Percentiles rank a stretch among this genome's conserved stretches.
phyloP scores from a whole-genome alignment of 2,797 vertebrate genomes.

The Tarsius wallacei region DNA sequence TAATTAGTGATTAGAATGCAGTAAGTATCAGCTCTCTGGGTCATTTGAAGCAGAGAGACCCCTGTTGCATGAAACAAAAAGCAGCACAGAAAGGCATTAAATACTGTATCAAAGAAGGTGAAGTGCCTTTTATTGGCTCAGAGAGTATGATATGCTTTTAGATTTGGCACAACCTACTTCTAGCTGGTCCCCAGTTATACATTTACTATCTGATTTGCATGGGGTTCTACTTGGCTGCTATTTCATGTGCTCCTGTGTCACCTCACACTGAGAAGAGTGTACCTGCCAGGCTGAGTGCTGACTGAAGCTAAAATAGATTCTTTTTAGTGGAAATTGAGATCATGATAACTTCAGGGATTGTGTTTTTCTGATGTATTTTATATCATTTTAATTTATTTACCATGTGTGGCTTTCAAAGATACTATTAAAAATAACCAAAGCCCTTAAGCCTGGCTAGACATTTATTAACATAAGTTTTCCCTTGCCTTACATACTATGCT shows the following conservation, averaged over 20 bases:
- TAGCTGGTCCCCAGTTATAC: not conserved
- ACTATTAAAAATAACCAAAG: constrained; percentile 47
- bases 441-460: not conserved
- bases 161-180: not conserved
- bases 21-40: not conserved
- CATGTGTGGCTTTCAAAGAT: constrained; percentile 13
- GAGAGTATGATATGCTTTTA: not conserved
- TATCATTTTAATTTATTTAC: constrained; percentile 61
- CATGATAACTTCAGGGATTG: not conserved
- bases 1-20: not conserved
- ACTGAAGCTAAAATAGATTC: not conserved
- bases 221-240: not conserved
- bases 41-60: not conserved
- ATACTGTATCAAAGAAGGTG: not conserved
- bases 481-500: not conserved
- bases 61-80: not conserved
- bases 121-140: not conserved
- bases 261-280: not conserved
- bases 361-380: not conserved
- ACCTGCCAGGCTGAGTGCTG: not conserved
- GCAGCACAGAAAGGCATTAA: not conserved
- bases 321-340: constrained; percentile 16
- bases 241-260: not conserved
- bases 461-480: not conserved
- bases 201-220: not conserved